phyloP scores from a whole-genome alignment of 2,888 invertebrate genomes.

The Drosophila ezoana region DNA sequence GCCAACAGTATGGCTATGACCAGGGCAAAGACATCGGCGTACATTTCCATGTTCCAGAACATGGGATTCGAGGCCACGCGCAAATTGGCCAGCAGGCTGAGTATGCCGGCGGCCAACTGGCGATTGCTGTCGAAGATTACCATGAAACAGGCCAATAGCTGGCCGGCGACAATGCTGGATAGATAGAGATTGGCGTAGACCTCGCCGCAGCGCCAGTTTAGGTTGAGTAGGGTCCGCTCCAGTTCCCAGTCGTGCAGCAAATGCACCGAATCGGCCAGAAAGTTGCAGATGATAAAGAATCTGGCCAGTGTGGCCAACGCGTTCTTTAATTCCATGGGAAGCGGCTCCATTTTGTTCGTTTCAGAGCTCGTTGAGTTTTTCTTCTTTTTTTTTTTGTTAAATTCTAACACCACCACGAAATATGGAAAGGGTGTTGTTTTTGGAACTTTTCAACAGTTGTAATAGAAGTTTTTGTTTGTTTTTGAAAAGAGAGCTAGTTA shows the following conservation, averaged over 20 bases:
- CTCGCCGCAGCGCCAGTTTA: conserved; percentile 1
- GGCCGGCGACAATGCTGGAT: not conserved
- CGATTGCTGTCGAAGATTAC: not conserved
- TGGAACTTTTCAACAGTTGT: no score
- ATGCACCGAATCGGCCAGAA: conserved; percentile 2
- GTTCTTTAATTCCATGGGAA: not conserved
- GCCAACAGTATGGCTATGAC: not conserved
- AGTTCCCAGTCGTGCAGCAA: not conserved
- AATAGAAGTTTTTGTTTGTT: not conserved
- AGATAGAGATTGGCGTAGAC: not conserved
- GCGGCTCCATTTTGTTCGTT: not conserved
- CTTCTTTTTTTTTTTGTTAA: not conserved
- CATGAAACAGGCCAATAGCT: conserved; percentile 1
- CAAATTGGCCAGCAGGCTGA: conserved; percentile 1
- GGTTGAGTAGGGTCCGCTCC: not conserved
- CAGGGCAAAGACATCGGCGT: not conserved
- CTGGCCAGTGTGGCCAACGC: not conserved
- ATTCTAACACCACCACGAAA: not conserved
- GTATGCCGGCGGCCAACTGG: not conserved
- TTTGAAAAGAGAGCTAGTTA: not conserved
- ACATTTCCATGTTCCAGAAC: conserved; percentile 7
- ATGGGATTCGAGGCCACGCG: conserved; percentile 1
- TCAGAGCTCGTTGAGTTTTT: no score
- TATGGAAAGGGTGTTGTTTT: not conserved
- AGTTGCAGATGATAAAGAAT: not conserved